Percentiles rank a stretch among this genome's conserved stretches.
These are phyloP conservation scores for Tragelaphus eurycerus DNA, from an alignment of 2,797 vertebrate species.

Conservation along the genomic window DNA sequence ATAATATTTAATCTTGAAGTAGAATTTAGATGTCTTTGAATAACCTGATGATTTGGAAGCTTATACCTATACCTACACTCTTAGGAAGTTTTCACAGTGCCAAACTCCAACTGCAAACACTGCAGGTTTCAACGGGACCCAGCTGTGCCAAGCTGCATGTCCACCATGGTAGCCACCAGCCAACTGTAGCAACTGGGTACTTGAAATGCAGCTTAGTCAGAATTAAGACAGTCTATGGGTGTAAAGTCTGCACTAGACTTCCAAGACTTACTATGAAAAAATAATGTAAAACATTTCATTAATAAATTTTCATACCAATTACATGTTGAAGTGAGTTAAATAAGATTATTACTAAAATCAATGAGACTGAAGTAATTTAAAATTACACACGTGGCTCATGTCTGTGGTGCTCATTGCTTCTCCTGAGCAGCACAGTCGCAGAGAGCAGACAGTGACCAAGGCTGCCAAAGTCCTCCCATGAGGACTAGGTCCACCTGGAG, in stretches of 20 bases:
- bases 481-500: neutral
- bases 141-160: neutral
- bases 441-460: neutral
- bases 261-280: neutral
- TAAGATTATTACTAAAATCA: constrained; percentile 18
- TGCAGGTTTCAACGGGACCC: neutral
- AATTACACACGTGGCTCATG: neutral
- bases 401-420: neutral
- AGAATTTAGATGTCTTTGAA: neutral
- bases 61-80: neutral
- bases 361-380: neutral
- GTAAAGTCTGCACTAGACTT: neutral
- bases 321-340: constrained; percentile 15
- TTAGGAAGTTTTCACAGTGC: neutral
- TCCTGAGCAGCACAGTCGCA: neutral
- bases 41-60: neutral
- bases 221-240: neutral
- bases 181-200: neutral
- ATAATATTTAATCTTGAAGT: constrained; percentile 10
- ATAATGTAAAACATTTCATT: neutral
- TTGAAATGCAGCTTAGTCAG: neutral
- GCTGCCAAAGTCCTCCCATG: neutral
- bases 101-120: neutral
- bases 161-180: neutral
- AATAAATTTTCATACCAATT: neutral